A percentile compares a stretch with the other conserved stretches of the same genome.
These are phyloP conservation scores for Fringilla coelebs DNA, from an alignment of 2,797 vertebrate species.

Conservation along the genomic window DNA sequence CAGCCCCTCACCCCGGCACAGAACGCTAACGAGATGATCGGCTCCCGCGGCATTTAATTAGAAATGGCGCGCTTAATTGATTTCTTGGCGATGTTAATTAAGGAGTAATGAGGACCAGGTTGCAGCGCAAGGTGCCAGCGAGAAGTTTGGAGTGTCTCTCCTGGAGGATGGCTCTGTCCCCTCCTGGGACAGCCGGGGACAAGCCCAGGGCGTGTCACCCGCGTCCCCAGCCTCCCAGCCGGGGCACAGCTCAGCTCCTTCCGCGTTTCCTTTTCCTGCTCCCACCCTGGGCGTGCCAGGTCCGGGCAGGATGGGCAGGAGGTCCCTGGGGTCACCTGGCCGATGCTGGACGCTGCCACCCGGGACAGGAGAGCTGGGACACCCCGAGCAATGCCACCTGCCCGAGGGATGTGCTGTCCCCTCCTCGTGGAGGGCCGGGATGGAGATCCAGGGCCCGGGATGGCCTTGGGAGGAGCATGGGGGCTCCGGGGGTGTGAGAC, in stretches of 20 bases:
- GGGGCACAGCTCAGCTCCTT: background rate
- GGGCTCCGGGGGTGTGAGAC: background rate
- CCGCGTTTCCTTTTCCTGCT: background rate
- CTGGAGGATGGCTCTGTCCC: background rate
- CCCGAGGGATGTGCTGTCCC: rapidly evolving
- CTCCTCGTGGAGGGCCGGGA: background rate
- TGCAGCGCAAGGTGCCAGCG: background rate
- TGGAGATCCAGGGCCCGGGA: background rate
- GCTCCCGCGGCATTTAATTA: conserved; percentile 61
- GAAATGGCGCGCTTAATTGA: conserved; percentile 65
- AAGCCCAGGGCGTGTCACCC: background rate
- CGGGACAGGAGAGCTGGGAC: background rate
- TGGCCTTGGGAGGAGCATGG: rapidly evolving
- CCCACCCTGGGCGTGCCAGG: background rate
- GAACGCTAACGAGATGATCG: conserved; percentile 3
- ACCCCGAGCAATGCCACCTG: rapidly evolving
- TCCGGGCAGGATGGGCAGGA: background rate
- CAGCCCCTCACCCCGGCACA: conserved; percentile 38
- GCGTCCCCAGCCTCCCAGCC: background rate
- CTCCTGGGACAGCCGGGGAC: background rate
- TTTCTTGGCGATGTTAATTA: conserved; percentile 71
- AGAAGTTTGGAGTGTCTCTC: background rate
- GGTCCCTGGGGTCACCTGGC: background rate
- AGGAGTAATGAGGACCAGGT: conserved; percentile 54
- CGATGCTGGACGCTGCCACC: background rate